These are phyloP conservation scores for Struthio camelus DNA, from an alignment of 2,113 vertebrate genomes.

Conservation along the genomic window DNA sequence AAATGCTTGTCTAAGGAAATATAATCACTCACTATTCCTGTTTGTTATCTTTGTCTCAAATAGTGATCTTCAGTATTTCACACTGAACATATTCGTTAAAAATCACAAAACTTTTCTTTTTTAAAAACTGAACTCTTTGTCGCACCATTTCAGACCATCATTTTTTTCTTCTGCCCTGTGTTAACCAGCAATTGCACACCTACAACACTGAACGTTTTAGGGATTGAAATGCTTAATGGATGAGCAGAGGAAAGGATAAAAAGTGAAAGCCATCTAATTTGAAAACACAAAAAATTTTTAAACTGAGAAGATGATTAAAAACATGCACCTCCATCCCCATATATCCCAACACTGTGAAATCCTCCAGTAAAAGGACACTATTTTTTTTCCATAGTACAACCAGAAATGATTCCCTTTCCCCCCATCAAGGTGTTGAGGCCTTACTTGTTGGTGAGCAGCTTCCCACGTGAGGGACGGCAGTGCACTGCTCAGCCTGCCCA, in stretches of 20 bases:
- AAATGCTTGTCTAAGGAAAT: neutral
- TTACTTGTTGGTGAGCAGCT: neutral
- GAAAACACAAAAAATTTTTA: slow-evolving; percentile 29
- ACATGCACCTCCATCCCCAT: neutral
- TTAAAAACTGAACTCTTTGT: neutral
- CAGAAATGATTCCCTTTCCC: neutral
- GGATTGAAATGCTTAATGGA: neutral
- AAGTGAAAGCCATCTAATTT: neutral
- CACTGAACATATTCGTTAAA: neutral
- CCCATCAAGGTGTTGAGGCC: rapidly evolving
- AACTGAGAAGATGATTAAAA: slow-evolving; percentile 34
- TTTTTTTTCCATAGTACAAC: neutral
- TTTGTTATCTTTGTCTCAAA: neutral
- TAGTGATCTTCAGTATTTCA: neutral
- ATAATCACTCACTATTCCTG: neutral
- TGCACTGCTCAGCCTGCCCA: neutral
- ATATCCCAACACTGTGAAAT: neutral
- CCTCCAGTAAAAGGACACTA: neutral
- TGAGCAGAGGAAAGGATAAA: neutral
- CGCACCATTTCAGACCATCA: neutral
- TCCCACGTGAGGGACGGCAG: neutral
- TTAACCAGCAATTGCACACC: neutral
- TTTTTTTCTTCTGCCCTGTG: neutral
- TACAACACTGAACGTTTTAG: neutral
- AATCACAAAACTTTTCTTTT: neutral